Conservation (phyloP, 2,888 invertebrate species). For the Lamproptera curius region DNA sequence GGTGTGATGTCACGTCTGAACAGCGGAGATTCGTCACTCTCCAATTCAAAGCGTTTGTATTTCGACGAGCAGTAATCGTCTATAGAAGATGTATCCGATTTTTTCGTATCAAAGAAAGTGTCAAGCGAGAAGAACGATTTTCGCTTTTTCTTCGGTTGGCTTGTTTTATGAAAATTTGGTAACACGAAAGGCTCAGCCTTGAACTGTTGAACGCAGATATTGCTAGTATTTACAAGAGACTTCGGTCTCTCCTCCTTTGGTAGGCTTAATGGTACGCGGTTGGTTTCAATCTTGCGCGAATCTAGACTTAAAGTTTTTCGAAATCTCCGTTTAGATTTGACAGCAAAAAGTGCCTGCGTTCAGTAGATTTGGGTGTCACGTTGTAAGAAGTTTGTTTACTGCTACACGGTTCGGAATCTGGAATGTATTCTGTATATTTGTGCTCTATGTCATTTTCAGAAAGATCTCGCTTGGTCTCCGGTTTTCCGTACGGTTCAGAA, state of each 20-base stretch:
- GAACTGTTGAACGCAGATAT: conserved; percentile 57
- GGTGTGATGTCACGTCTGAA: conserved; percentile 53
- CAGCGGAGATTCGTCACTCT: conserved; percentile 70
- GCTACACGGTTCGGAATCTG: conserved; percentile 60
- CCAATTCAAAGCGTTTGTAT: conserved; percentile 71
- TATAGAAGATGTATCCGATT: conserved; percentile 69
- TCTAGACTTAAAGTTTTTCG: conserved; percentile 72
- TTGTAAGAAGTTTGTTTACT: conserved; percentile 67
- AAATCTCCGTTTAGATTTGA: conserved; percentile 68
- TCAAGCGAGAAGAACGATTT: conserved; percentile 75
- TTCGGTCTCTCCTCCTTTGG: conserved; percentile 64
- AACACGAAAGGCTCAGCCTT: conserved; percentile 51
- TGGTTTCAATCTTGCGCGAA: conserved; percentile 64
- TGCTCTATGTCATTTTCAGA: conserved; percentile 71
- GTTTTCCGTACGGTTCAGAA: conserved; percentile 47
- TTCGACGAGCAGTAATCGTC: conserved; percentile 74
- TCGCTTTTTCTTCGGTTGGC: conserved; percentile 67
- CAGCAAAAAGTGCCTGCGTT: conserved; percentile 61
- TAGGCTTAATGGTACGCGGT: conserved; percentile 52
- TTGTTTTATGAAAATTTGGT: conserved; percentile 59
- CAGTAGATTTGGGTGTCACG: conserved; percentile 68
- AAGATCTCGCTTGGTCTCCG: conserved; percentile 46
- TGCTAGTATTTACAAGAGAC: conserved; percentile 65
- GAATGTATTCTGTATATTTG: conserved; percentile 69
- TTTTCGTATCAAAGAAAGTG: conserved; percentile 70